These are phyloP conservation scores for Haemorhous mexicanus DNA, from an alignment of 2,113 vertebrate species.

Conservation along the genomic window DNA sequence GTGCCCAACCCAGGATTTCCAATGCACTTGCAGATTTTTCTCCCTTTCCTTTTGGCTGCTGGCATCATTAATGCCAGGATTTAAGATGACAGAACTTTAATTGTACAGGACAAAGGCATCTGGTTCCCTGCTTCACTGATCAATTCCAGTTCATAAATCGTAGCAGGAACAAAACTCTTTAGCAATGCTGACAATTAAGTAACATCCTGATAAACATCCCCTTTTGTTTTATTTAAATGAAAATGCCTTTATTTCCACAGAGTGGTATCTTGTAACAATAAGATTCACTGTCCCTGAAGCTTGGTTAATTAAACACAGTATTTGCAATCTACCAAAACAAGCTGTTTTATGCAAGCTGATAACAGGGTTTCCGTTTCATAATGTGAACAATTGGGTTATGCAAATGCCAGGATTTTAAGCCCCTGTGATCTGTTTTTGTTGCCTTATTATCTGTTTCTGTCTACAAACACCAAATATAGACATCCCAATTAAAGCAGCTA, in stretches of 20 bases:
- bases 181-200: constrained; percentile 62
- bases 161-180: constrained; percentile 51
- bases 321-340: constrained; percentile 68
- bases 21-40: neutral
- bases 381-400: constrained; percentile 64
- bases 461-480: constrained; percentile 55
- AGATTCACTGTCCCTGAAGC: constrained; percentile 66
- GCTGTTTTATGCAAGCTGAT: constrained; percentile 67
- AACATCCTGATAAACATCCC: constrained; percentile 68
- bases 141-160: constrained; percentile 54
- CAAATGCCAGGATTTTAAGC: constrained; percentile 58
- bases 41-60: neutral
- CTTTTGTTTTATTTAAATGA: constrained; percentile 69
- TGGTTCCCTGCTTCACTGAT: constrained; percentile 24
- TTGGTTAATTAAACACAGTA: constrained; percentile 69
- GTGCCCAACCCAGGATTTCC: neutral
- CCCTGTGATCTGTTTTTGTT: constrained; percentile 60
- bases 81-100: constrained; percentile 46
- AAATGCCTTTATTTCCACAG: constrained; percentile 63
- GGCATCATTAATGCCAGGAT: neutral
- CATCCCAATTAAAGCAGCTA: constrained; percentile 66
- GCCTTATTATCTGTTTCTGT: constrained; percentile 62
- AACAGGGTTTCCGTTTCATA: constrained; percentile 69
- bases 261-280: constrained; percentile 62
- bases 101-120: constrained; percentile 17